phyloP scores from a whole-genome alignment of 2,888 invertebrate genomes.

The Dicranocentrus wangi region DNA sequence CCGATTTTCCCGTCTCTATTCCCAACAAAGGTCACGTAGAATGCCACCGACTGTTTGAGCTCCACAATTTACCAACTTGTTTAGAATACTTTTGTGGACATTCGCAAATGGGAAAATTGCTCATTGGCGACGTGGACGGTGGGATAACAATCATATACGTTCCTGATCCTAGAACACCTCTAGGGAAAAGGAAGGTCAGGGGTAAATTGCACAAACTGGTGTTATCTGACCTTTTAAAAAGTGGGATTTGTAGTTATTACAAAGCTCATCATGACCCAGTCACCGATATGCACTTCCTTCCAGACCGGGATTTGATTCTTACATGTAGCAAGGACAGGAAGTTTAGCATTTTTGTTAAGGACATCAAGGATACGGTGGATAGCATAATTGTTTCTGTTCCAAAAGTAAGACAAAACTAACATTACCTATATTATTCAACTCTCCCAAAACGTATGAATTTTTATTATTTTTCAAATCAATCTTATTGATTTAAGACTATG shows the following conservation, averaged over 20 bases:
- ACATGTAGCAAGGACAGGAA: slow-evolving; percentile 68
- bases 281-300: slow-evolving; percentile 60
- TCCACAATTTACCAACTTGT: slow-evolving; percentile 58
- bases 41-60: slow-evolving; percentile 68
- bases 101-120: slow-evolving; percentile 40
- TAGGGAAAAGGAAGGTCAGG: slow-evolving; percentile 66
- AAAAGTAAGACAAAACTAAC: too few relatives aligned
- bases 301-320: slow-evolving; percentile 59
- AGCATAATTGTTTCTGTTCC: slow-evolving; percentile 65
- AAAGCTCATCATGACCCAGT: slow-evolving; percentile 66
- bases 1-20: slow-evolving; percentile 46
- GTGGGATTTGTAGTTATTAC: slow-evolving; percentile 54
- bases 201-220: slow-evolving; percentile 62
- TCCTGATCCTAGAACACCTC: slow-evolving; percentile 46
- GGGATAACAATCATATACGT: slow-evolving; percentile 65
- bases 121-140: slow-evolving; percentile 68
- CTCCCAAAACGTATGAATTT: not conserved
- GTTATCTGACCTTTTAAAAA: slow-evolving; percentile 9
- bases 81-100: slow-evolving; percentile 52
- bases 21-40: slow-evolving; percentile 70
- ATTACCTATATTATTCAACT: not conserved
- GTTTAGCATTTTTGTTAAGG: slow-evolving; percentile 68
- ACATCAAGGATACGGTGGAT: slow-evolving; percentile 59
- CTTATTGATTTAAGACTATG: not conserved
- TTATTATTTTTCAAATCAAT: too few relatives aligned